Base-by-base conservation (phyloP, 2,797 vertebrate species). In the Cirrhinus mrigala region DNA sequence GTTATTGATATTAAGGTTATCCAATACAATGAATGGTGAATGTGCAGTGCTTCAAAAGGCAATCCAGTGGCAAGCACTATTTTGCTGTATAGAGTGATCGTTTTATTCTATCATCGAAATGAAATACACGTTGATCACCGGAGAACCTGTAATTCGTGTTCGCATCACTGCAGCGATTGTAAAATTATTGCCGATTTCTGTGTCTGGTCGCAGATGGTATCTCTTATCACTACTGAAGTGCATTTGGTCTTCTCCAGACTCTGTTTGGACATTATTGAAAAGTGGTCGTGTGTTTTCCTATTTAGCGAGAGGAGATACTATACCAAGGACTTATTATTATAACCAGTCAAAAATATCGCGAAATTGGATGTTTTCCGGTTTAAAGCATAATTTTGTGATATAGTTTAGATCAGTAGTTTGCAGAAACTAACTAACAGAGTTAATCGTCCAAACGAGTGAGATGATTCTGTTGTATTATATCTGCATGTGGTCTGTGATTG, bases 401-500 rank as follows among this genome's bases (percentile, higher is more conserved):
- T 96, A 96, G 94, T 94, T 94, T 96, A 96, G 95, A 94, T 89
- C 86, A 93, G 94, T 96, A 96, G 96, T 94, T 96, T 94, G 91
- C 95, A 95, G 94, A 94, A 94, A 95, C 94, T 94, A 95, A 95
- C 92, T 93, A 94, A 84, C 86, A 82, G 87, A 91, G 87, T 90
- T 88, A 87, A 90, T 87, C 89, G 89, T 92, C 91, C 88, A 90
- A 91, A 89, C 84, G 82, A 93, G 93, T 95, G 94, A 95, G 93
- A 93, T 94, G 94, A 94, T 94, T 94, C 92, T 95, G 94, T 95
- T 96, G 95, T 95, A 95, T 93, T 96, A 96, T 96, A 96, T 94
- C 94, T 96, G 96, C 96, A 96, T 96, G 96, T 96, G 93, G 94
- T 93, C 92, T 87, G 95, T 96, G 95, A 94, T 96, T 95, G 93